Evolutionary conservation across 2,888 invertebrate species (phyloP).

Genomic region (Campoletis raptor): DNA sequence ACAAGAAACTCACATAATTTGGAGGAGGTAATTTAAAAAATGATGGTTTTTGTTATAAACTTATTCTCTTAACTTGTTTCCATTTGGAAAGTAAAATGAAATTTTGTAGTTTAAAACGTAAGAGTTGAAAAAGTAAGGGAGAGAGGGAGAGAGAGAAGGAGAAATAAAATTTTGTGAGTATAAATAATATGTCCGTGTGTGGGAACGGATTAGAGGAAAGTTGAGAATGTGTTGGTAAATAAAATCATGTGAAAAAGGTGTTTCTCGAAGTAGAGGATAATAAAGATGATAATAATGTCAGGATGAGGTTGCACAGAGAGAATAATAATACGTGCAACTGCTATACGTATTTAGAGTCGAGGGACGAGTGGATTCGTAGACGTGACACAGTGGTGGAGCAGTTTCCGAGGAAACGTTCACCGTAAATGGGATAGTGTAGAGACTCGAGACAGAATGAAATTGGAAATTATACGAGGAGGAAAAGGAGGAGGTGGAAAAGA

Average conservation of each 20-base stretch:
- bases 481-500: conserved; percentile 10
- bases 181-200: not conserved
- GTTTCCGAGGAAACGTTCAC: conserved; percentile 26
- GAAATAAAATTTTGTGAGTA: not conserved
- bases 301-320: conserved; percentile 32
- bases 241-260: conserved; percentile 53
- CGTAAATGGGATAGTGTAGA: conserved; percentile 27
- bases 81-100: not conserved
- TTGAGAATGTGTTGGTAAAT: conserved; percentile 35
- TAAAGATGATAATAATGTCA: conserved; percentile 57
- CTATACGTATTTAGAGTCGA: conserved; percentile 53
- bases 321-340: conserved; percentile 57
- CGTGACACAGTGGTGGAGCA: conserved; percentile 47
- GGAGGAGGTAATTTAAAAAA: not conserved
- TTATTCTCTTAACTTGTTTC: not conserved
- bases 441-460: conserved; percentile 61
- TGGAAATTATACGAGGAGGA: conserved; percentile 56
- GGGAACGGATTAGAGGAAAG: not conserved
- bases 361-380: conserved; percentile 37
- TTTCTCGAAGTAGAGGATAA: conserved; percentile 24
- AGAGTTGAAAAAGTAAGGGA: not conserved
- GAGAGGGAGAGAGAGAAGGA: not conserved
- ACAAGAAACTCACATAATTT: not conserved
- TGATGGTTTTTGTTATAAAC: not conserved
- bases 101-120: not conserved